Conservation (phyloP, 2,888 invertebrate genomes). For the Agriopis leucophaearia region DNA sequence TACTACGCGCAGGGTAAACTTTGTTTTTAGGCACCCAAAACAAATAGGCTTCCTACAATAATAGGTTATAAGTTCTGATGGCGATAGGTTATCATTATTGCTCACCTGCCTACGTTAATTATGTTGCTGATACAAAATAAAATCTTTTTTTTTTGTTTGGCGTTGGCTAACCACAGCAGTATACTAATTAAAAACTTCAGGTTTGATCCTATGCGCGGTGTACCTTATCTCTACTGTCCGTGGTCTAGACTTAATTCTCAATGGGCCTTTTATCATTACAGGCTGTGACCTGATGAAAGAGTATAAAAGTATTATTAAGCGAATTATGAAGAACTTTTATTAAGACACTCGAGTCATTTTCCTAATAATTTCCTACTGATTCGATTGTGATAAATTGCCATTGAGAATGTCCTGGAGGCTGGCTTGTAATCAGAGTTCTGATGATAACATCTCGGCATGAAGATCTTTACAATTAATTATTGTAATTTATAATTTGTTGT, state of each 20-base stretch:
- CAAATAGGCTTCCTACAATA: background rate
- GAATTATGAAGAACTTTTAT: conserved; percentile 19
- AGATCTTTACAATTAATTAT: conserved; percentile 10
- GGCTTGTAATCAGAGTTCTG: conserved; percentile 14
- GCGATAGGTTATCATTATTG: background rate
- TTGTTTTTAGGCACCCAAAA: background rate
- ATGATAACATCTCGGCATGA: background rate
- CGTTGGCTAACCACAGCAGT: background rate
- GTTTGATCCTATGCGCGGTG: conserved; percentile 1
- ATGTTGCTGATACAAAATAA: too few species aligned
- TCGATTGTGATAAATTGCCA: conserved; percentile 59
- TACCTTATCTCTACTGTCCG: background rate
- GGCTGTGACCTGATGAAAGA: conserved; percentile 35
- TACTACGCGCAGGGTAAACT: conserved; percentile 2
- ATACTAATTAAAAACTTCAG: background rate
- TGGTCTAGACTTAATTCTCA: conserved; percentile 23
- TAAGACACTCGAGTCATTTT: conserved; percentile 31
- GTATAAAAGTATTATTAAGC: conserved; percentile 36
- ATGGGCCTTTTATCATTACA: conserved; percentile 32
- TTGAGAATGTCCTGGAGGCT: conserved; percentile 54
- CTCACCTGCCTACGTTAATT: too few species aligned
- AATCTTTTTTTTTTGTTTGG: background rate
- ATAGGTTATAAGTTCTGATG: background rate
- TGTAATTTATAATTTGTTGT: too few species aligned
- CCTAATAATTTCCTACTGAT: conserved; percentile 51